These are phyloP conservation scores for Condylura cristata DNA, from an alignment of 2,113 vertebrate species.

Conservation along the genomic window DNA sequence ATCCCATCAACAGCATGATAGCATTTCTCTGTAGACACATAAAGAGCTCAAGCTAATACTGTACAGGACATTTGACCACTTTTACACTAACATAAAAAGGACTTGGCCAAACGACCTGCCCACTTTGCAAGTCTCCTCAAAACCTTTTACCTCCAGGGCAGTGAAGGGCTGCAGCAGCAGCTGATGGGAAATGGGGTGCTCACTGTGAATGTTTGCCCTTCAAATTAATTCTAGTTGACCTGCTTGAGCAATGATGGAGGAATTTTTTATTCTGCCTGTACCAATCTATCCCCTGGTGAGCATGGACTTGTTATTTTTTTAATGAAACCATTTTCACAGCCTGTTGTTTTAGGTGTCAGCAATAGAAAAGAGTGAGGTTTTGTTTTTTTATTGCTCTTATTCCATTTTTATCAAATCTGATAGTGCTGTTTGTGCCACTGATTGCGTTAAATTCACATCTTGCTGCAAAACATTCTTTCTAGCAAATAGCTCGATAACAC, in stretches of 20 bases:
- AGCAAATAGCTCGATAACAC: conserved; percentile 66
- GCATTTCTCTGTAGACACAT: conserved; percentile 1
- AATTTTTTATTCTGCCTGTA: conserved; percentile 85
- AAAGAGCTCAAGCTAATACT: conserved; percentile 66
- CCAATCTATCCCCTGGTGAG: conserved; percentile 85
- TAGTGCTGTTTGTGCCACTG: background rate
- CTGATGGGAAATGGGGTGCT: conserved; percentile 54
- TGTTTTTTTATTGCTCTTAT: conserved; percentile 43
- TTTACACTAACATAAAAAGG: conserved; percentile 23
- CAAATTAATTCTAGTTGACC: conserved; percentile 95
- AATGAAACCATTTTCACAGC: conserved; percentile 87
- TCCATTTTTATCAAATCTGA: conserved; percentile 75
- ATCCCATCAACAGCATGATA: conserved; percentile 50
- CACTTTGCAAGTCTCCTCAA: background rate
- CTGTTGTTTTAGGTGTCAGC: conserved; percentile 84
- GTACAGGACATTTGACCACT: background rate
- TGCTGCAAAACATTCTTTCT: background rate
- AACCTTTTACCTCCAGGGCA: background rate
- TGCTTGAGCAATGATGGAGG: conserved; percentile 92
- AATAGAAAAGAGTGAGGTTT: conserved; percentile 66
- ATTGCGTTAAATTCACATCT: conserved; percentile 42
- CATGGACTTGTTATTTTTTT: conserved; percentile 87
- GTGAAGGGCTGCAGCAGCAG: background rate
- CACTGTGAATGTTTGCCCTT: conserved; percentile 90
- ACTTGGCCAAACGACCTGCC: background rate